Evolutionary conservation across 2,888 invertebrate genomes (phyloP).

Genomic region (Ashinkailepas kermadecensis): DNA sequence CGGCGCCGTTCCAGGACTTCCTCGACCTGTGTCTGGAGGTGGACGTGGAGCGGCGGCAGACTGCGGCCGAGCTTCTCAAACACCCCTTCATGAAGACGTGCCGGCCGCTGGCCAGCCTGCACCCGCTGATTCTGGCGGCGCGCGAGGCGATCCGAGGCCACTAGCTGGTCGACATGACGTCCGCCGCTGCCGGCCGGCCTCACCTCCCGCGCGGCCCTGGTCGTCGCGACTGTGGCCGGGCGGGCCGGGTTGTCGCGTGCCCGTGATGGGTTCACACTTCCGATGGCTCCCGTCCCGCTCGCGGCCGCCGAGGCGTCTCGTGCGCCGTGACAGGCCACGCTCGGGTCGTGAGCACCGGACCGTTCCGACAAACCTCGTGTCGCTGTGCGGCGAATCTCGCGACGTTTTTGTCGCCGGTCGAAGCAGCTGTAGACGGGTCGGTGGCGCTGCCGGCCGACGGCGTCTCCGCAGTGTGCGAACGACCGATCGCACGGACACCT

Average conservation of each 20-base stretch:
- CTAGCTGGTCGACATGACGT: background rate
- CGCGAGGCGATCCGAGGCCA: constrained; percentile 13
- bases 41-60: constrained; percentile 81
- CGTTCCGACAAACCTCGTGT: no score
- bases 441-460: no score
- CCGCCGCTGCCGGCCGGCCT: background rate
- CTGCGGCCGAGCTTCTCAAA: constrained; percentile 79
- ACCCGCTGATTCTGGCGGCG: constrained; percentile 84
- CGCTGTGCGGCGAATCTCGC: no score
- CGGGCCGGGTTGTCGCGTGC: background rate
- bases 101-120: constrained; percentile 69
- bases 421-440: no score
- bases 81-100: constrained; percentile 72
- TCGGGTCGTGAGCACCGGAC: no score
- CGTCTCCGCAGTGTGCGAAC: no score
- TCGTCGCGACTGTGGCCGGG: background rate
- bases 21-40: constrained; percentile 83
- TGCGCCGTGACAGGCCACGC: no score
- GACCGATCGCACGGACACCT: no score
- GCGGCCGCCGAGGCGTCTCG: background rate
- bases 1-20: constrained; percentile 67
- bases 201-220: background rate
- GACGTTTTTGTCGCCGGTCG: no score
- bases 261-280: background rate
- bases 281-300: background rate